Base-by-base conservation (phyloP, 2,797 vertebrate species). In the Eleutherodactylus coqui region DNA sequence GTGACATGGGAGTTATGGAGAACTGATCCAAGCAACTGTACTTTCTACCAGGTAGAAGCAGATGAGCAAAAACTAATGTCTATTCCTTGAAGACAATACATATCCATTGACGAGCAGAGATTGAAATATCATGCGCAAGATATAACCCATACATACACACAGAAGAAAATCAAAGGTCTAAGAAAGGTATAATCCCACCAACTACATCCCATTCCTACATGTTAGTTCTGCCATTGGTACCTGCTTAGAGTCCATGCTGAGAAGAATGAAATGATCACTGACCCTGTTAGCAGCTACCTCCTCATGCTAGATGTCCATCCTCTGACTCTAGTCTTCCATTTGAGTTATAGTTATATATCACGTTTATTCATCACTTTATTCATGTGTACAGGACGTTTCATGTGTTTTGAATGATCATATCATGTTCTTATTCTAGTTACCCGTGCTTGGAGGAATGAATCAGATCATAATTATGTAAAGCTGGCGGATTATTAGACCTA, bases 191-290 rank as follows among this genome's bases (percentile, higher is more conserved):
- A 75, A 75, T 4, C 27, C 73, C 27, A 76, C 17, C 47, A 76
- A 29, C 32, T 16, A 36, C 32, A 53, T 9, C 47, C 43, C 27
- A 17, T 49, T 21, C 34, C n/a, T 49, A 19, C 4, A 36, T 3
- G 47, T 13, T 4, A 32, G 7, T 53, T 10, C 17, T 45, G 21
- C 9, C 36, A 41, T 45, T n/a, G 21, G 79, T 83, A 83, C 81
- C 81, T 83, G 67, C n/a, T 60, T 83, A 10, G 81, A 3, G 2
- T 83, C 81, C 81, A 83, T 83, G 19, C 21, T 10, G 32, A 10
- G 19, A 3, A 53, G 62, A 36, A 19, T 67, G 69, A 82, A 41
- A 27, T 58, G 53, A 27, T 34, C 34, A 75, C 11, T 58, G 80
- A 79, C 41, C 79, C 43, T 19, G 16, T 75, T 47, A 49, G 73